Evolutionary conservation across 2,113 vertebrate genomes (phyloP), one percentile per base, ranked within the genome.

Genomic region (Blennius ocellaris): DNA sequence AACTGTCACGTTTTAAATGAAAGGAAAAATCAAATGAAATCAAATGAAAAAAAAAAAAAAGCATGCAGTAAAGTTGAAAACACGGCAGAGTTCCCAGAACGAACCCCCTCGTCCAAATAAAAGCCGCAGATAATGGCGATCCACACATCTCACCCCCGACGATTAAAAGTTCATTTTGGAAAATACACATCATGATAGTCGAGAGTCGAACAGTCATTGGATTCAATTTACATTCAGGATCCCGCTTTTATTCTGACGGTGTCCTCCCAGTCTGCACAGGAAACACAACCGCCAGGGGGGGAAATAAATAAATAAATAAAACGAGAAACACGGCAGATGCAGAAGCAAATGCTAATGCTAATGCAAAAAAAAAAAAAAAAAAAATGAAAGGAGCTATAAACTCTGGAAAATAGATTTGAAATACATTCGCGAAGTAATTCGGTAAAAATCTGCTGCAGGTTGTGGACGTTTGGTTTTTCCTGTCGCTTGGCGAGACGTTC

Each of bases 21-120:
- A 78, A 48, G 10, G 10, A 43, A 43, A 43, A 43, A 43, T 0
- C 3, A 43, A 5, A 43, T 8, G 41, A 43, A 51, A 87, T 86
- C 83, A 71, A 51, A 87, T 86, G 82, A 71, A 85, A 77, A 71
- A 51, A 87, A 86, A 82, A 71, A 85, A 77, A 87, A 84, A 85
- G 90, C 92, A 92, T 93, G 92, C 92, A 92, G 62, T 79, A 83
- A 87, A 69, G 66, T 76, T 69, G 54, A 82, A 82, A 85, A 69
- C 78, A 87, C 82, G 49, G 74, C 62, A 58, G 21, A 44, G 73
- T 40, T 69, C 72, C 16, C 73, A 30, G 58, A 68, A 41, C 15
- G 41, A 80, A 81, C 78, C 72, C 57, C 70, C 64, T 62, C 44
- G 6, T 63, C 50, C 0, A 17, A 44, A 66, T 54, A 56, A 62